These are phyloP conservation scores for Phycodurus eques DNA, from an alignment of 2,113 vertebrate genomes.

Conservation along the genomic window DNA sequence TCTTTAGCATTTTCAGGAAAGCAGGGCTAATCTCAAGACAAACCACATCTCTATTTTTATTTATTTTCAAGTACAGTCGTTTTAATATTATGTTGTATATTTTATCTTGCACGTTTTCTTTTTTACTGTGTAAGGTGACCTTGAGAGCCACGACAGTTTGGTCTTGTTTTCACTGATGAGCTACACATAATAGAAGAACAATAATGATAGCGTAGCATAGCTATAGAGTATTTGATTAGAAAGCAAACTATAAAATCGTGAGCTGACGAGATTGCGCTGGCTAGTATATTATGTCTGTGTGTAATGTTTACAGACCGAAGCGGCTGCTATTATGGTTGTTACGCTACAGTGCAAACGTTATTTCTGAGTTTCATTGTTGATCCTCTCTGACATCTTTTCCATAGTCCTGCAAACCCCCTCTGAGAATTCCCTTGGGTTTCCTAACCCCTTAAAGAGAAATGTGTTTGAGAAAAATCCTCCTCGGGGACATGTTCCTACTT, in stretches of 20 bases:
- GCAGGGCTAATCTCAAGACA: too few species aligned
- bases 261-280: neutral
- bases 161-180: neutral
- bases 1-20: too few species aligned
- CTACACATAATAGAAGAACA: neutral
- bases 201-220: neutral
- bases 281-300: neutral
- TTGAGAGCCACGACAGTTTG: neutral
- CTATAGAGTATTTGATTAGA: neutral
- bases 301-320: neutral
- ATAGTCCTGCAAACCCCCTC: slow-evolving; percentile 13
- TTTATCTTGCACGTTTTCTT: neutral
- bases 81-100: neutral
- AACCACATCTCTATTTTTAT: too few species aligned
- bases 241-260: neutral
- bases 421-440: slow-evolving; percentile 29
- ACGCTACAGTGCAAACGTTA: neutral
- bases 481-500: slow-evolving; percentile 22
- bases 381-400: neutral
- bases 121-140: neutral
- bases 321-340: neutral
- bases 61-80: too few species aligned
- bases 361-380: neutral
- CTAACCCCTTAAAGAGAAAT: slow-evolving; percentile 32
- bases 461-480: slow-evolving; percentile 34